Evolutionary conservation across 2,113 vertebrate genomes (phyloP).

Genomic region (Phainopepla nitens): DNA sequence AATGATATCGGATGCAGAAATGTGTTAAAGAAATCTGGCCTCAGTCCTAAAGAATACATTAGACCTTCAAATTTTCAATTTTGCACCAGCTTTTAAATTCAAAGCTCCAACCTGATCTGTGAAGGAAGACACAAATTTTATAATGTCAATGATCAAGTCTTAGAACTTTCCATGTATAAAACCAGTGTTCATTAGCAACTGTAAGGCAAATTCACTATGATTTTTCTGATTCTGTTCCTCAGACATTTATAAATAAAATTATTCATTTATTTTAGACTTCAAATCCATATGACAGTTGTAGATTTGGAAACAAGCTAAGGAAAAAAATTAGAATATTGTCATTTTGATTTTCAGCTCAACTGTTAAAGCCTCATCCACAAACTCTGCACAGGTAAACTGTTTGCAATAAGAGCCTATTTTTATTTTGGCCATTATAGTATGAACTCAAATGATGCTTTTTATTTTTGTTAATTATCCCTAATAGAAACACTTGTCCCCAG

Average conservation of each 20-base stretch:
- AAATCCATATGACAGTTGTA: background rate
- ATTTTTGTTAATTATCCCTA: background rate
- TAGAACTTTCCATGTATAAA: background rate
- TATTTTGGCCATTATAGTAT: background rate
- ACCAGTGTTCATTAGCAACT: background rate
- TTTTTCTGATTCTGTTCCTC: background rate
- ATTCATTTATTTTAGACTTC: background rate
- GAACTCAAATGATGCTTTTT: background rate
- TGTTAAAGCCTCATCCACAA: background rate
- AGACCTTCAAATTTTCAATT: background rate
- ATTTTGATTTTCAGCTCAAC: background rate
- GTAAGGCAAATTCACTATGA: background rate
- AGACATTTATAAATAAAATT: background rate
- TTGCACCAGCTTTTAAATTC: background rate
- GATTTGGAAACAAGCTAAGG: background rate
- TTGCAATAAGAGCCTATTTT: background rate
- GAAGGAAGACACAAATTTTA: background rate
- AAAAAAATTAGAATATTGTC: background rate
- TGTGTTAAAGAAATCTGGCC: background rate
- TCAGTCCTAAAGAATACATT: background rate
- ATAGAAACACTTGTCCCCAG: background rate
- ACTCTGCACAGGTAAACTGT: background rate
- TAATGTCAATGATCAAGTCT: background rate
- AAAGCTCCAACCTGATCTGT: background rate
- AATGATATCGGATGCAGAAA: background rate